A percentile compares a stretch with the other conserved stretches of the same genome.
Conservation (phyloP, 1,140 invertebrate species). For the Himalopsyche phryganea region DNA sequence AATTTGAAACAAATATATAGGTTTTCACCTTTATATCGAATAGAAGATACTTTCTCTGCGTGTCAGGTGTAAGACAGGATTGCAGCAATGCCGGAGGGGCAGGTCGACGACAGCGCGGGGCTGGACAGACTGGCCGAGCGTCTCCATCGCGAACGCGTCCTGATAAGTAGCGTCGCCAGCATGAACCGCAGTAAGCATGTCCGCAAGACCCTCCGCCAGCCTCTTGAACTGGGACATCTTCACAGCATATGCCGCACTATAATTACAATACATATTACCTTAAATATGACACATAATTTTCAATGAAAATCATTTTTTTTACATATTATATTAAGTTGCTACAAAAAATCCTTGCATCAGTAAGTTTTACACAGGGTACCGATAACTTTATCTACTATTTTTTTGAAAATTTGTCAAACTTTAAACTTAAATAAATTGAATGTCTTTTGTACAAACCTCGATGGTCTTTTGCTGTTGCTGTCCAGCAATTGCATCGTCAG, state of each 20-base stretch:
- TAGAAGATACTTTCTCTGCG: slow-evolving; percentile 65
- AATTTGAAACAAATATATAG: no score
- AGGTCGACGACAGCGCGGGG: slow-evolving; percentile 62
- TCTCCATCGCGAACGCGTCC: slow-evolving; percentile 68
- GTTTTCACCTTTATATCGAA: slow-evolving; percentile 66
- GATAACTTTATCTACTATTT: no score
- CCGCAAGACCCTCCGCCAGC: slow-evolving; percentile 54
- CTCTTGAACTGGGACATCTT: slow-evolving; percentile 39
- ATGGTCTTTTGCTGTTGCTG: slow-evolving; percentile 20
- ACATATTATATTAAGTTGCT: no score
- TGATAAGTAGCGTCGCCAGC: slow-evolving; percentile 67
- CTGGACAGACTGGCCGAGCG: slow-evolving; percentile 66
- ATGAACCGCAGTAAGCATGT: slow-evolving; percentile 63
- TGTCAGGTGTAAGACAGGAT: slow-evolving; percentile 61
- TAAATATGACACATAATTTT: no score
- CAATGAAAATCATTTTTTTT: no score
- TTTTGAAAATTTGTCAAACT: no score
- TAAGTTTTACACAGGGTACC: no score
- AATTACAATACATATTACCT: no score
- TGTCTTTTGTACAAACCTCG: no score
- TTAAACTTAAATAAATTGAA: no score
- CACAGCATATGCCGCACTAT: slow-evolving; percentile 66
- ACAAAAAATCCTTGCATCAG: no score
- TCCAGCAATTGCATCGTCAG: slow-evolving; percentile 15
- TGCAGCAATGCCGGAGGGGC: slow-evolving; percentile 69